Conservation (phyloP, 2,888 invertebrate species). For the Graphium colonna region DNA sequence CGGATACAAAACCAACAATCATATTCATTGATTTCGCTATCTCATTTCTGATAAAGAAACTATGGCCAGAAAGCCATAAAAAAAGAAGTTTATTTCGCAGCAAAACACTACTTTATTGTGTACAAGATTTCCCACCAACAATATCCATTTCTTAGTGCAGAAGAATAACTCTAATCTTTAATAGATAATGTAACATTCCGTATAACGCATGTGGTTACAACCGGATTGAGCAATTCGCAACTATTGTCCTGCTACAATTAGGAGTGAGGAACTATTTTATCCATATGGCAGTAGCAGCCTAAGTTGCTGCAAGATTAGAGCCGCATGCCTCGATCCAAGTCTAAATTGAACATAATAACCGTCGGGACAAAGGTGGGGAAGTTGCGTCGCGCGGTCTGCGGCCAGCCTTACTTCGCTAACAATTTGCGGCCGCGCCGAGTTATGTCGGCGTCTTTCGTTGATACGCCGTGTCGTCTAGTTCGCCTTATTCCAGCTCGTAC, state of each 20-base stretch:
- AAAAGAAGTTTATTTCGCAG: too few species aligned
- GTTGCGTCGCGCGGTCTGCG: conserved; percentile 49
- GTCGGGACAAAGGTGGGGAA: conserved; percentile 54
- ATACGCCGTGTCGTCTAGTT: conserved; percentile 8
- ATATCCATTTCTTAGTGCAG: too few species aligned
- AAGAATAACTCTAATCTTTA: too few species aligned
- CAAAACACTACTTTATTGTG: too few species aligned
- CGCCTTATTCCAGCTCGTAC: neutral
- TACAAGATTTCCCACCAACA: too few species aligned
- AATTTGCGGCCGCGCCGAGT: conserved; percentile 60
- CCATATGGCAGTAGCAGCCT: conserved; percentile 34
- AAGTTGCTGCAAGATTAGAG: conserved; percentile 64
- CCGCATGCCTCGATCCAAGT: conserved; percentile 54
- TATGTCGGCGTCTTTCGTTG: conserved; percentile 42
- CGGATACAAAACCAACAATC: too few species aligned
- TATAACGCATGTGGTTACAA: neutral
- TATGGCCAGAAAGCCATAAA: too few species aligned
- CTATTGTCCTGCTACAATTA: conserved; percentile 86
- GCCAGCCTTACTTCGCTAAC: conserved; percentile 53
- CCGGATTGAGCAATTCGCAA: conserved; percentile 16
- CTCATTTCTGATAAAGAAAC: too few species aligned
- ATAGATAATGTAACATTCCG: neutral
- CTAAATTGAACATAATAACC: conserved; percentile 72
- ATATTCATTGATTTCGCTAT: too few species aligned
- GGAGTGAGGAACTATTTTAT: conserved; percentile 46